These are phyloP conservation scores for Liolophura sinensis DNA, from an alignment of 1,140 invertebrate genomes.

Conservation along the genomic window DNA sequence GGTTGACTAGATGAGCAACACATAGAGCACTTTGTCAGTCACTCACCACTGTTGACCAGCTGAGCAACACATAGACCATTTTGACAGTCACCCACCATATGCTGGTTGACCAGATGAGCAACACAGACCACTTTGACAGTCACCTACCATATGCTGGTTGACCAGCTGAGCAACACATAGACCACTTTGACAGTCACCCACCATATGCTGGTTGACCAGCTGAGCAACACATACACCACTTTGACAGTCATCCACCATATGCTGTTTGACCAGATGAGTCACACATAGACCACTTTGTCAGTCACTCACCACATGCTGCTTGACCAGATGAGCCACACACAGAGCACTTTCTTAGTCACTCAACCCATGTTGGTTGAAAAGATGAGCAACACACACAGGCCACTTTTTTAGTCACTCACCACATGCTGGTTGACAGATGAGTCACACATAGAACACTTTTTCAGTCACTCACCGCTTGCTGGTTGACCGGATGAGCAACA, in stretches of 20 bases:
- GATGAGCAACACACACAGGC: too few relatives aligned
- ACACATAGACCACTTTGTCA: too few relatives aligned
- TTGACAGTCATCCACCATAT: too few relatives aligned
- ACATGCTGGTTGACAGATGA: neutral
- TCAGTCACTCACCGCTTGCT: conserved; percentile 71
- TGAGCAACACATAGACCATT: too few relatives aligned
- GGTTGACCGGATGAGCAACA: conserved; percentile 94
- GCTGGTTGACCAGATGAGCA: conserved; percentile 94
- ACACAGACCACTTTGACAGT: conserved; percentile 50
- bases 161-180: conserved; percentile 94
- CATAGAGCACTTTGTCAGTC: too few relatives aligned
- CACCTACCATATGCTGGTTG: conserved; percentile 71
- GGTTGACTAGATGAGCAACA: too few relatives aligned
- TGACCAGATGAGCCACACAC: conserved; percentile 96
- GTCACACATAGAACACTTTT: neutral
- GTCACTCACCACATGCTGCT: conserved; percentile 66
- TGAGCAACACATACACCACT: too few relatives aligned
- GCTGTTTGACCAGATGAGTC: neutral
- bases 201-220: too few relatives aligned
- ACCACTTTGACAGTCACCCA: conserved; percentile 79
- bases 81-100: conserved; percentile 76
- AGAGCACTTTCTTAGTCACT: conserved; percentile 81
- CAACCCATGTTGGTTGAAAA: too few relatives aligned
- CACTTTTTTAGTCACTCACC: too few relatives aligned
- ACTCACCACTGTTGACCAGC: too few relatives aligned